phyloP scores from a whole-genome alignment of 1,140 invertebrate genomes.

The Ridgeia piscesae region DNA sequence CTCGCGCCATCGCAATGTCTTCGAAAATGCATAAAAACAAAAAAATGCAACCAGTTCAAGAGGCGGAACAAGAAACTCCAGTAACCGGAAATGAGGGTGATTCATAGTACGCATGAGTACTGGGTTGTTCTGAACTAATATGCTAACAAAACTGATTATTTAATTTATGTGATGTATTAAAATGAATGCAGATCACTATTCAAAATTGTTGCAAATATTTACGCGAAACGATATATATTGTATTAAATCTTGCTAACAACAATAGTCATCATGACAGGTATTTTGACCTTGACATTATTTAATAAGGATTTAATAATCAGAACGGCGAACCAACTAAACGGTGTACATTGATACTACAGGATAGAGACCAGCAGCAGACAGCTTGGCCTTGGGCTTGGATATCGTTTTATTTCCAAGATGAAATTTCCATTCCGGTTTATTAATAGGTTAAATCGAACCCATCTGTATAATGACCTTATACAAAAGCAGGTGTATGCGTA shows the following conservation, averaged over 20 bases:
- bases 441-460: background rate
- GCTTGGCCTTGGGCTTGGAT: background rate
- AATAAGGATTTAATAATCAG: background rate
- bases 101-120: background rate
- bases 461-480: background rate
- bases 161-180: background rate
- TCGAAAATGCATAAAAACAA: background rate
- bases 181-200: background rate
- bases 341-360: background rate
- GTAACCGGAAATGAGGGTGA: background rate
- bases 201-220: background rate
- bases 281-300: no score
- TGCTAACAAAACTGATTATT: background rate
- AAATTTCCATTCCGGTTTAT: slow-evolving; percentile 16
- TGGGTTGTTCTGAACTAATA: background rate
- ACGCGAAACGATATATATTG: background rate
- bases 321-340: background rate
- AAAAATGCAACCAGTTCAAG: background rate
- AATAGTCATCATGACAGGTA: no score
- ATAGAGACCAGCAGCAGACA: background rate
- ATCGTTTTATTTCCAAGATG: background rate
- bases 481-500: background rate
- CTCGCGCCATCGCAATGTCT: slow-evolving; percentile 16
- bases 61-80: background rate
- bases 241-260: background rate